Evolutionary conservation across 1,140 invertebrate genomes (phyloP), one percentile per base, ranked within the genome.

Genomic region (Trichonephila inaurata): DNA sequence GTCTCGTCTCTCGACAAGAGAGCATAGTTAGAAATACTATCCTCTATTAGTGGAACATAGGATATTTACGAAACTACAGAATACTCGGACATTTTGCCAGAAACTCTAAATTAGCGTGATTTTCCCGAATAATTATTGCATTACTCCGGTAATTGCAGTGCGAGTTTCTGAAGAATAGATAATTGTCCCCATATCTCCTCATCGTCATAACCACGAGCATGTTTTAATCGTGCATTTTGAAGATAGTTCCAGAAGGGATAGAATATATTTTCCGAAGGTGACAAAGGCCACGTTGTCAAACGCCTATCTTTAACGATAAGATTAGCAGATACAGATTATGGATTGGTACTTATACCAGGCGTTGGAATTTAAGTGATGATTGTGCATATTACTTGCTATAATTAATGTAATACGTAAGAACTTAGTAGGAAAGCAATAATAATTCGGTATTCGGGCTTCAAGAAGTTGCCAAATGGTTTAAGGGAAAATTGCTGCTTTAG

Each of bases 141-240:
- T 72, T 72, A 72, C 28, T 33, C 1, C 69, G 69, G 69, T 72
- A 72, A 72, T 72, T 72, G 69, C 28, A 72, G 24, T 28, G 24
- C n/a, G 28, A 72, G 69, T 28, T 72, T 33, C 24, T 72, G 69
- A 72, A 72, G 69, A 72, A 72, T 33, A 28, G 24, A 72, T 72
- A 72, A 72, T 72, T 72, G 69, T 72, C 69, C n/a, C 24, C 69
- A 72, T 72, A 72, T 28, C n/a, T 72, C 69, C 28, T 72, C 28
- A 24, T 72, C 28, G 69, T 33, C 14, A 33, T 72, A 72, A 72
- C n/a, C 69, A 33, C 28, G 24, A 72, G 69, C 24, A 14, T 24
- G 28, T 72, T 72, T 72, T 28, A 72, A 72, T 28, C 16, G 28
- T 8, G n/a, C 69, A 33, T 33, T 72, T 72, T 33, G 69, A 72